Percentiles rank a stretch among this genome's conserved stretches.
These are phyloP conservation scores for Oncorhynchus gorbuscha DNA, from an alignment of 2,113 vertebrate species.

Conservation along the genomic window DNA sequence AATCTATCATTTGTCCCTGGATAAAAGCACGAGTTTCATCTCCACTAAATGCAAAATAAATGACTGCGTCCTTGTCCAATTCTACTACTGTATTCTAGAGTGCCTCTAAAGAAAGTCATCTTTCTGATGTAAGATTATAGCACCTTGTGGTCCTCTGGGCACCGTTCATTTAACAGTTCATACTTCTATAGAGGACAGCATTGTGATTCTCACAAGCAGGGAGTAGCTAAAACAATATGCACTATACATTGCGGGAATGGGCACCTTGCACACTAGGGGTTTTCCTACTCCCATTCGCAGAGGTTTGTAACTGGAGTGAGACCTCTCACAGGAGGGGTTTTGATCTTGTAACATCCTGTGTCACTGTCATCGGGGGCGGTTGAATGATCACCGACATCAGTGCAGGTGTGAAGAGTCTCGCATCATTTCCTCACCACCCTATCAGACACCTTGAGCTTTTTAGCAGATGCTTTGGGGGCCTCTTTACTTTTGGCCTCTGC, in stretches of 20 bases:
- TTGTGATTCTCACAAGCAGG: neutral
- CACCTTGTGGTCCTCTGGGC: neutral
- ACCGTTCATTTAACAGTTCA: neutral
- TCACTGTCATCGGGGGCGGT: neutral
- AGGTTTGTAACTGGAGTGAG: neutral
- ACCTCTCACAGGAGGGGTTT: neutral
- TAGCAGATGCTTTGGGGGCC: slow-evolving; percentile 32
- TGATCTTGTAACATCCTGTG: neutral
- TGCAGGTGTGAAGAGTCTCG: no score
- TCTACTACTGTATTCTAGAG: neutral
- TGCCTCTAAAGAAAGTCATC: neutral
- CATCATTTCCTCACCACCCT: slow-evolving; percentile 30
- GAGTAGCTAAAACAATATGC: neutral
- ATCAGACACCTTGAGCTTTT: slow-evolving; percentile 38
- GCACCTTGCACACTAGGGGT: neutral
- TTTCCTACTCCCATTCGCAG: slow-evolving; percentile 1
- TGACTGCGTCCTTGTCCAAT: neutral
- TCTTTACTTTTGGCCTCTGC: slow-evolving; percentile 37
- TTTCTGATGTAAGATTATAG: neutral
- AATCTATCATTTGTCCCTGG: neutral
- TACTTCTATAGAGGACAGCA: neutral
- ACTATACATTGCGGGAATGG: neutral
- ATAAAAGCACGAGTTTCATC: neutral
- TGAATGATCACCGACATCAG: neutral
- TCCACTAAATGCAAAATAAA: neutral